Evolutionary conservation across 2,797 vertebrate genomes (phyloP), one percentile per base, ranked within the genome.

Genomic region (Bothrops alternatus): DNA sequence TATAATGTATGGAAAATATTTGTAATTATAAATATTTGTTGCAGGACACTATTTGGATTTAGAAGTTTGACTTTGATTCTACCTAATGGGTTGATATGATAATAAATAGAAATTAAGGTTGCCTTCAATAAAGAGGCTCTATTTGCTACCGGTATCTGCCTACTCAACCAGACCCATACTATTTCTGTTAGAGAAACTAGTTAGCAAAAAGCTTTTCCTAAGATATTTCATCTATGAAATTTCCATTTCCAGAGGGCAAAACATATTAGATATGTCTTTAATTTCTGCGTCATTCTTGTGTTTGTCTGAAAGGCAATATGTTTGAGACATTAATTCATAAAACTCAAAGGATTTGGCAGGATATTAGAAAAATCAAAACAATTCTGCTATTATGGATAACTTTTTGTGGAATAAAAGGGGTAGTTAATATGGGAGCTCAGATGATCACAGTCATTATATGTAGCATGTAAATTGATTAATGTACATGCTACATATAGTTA

Each of bases 301-400:
- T 92, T 86, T 86, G 58, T 28, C 58, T 90, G 88, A 92, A 90
- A 92, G 86, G 53, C 88, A 92, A 86, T 92, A 92, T 93, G 61
- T 20, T 90, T 86, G 60, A 93, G 61, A 90, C 61, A 53, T 90
- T 90, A 86, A 92, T 89, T 92, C 57, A n/a, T 89, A 89, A 89
- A 92, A 61, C 57, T 58, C 58, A 69, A 65, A 92, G 50, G 50
- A 60, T 90, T 86, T 65, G 61, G 32, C 89, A 90, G 61, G 65
- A 93, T 87, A 73, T 87, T 93, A 90, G 61, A 90, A 87, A 92
- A 86, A 60, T 86, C 78, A 90, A 63, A 90, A 90, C 78, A 92
- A 47, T 92, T 65, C 60, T 69, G 47, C 58, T 69, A 32, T 58
- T 61, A 73, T 93, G 82, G 85, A 57, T 20, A 50, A 90, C 11